Evolutionary conservation across 2,888 invertebrate species (phyloP).

Genomic region (Drosophila falleni): DNA sequence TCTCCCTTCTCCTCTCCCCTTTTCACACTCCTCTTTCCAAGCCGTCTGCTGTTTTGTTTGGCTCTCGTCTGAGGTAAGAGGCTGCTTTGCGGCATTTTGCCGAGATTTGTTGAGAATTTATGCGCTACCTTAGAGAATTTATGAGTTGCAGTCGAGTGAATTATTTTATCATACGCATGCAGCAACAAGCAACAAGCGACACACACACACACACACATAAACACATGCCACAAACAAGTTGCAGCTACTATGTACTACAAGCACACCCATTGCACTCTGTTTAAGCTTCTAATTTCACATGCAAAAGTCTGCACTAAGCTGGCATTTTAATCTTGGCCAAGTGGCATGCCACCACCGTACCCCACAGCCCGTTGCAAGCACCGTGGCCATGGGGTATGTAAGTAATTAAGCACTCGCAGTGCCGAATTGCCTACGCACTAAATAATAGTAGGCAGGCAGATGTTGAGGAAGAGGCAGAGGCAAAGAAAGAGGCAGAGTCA

Average conservation of each 20-base stretch:
- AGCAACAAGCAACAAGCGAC: slow-evolving; percentile 68
- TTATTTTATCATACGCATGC: slow-evolving; percentile 82
- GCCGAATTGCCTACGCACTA: slow-evolving; percentile 77
- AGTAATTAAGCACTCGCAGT: slow-evolving; percentile 76
- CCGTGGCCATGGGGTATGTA: slow-evolving; percentile 53
- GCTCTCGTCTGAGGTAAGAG: slow-evolving; percentile 63
- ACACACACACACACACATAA: slow-evolving; percentile 17
- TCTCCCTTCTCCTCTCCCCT: not conserved
- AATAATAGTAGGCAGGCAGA: slow-evolving; percentile 65
- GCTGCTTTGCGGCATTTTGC: slow-evolving; percentile 80
- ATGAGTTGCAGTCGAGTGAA: slow-evolving; percentile 82
- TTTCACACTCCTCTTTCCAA: not conserved
- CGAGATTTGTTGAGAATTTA: slow-evolving; percentile 79
- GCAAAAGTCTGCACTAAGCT: slow-evolving; percentile 81
- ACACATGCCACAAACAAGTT: slow-evolving; percentile 74
- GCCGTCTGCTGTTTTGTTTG: slow-evolving; percentile 3
- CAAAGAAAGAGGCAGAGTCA: not conserved
- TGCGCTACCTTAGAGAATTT: slow-evolving; percentile 81
- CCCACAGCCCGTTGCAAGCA: slow-evolving; percentile 16
- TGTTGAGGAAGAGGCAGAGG: slow-evolving; percentile 2
- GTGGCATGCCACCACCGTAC: slow-evolving; percentile 36
- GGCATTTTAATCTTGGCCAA: slow-evolving; percentile 80
- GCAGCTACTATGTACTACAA: slow-evolving; percentile 36
- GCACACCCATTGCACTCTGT: slow-evolving; percentile 40
- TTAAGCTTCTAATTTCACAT: slow-evolving; percentile 81